Evolutionary conservation across 2,797 vertebrate species (phyloP), one percentile per base, ranked within the genome.

Genomic region (Chelon labrosus): DNA sequence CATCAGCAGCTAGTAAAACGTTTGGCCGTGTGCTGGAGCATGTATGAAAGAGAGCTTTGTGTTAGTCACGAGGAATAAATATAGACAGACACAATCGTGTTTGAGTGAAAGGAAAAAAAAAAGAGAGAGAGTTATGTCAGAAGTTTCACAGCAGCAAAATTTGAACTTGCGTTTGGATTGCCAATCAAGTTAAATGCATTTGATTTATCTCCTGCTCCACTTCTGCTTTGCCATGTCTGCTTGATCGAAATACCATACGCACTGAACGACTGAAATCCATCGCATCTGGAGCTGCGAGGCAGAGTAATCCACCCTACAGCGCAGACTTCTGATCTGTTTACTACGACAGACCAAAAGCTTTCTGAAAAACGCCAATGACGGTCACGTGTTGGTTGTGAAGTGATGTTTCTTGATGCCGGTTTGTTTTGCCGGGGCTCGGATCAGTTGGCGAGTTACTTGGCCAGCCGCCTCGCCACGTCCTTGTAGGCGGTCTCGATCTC

Each of bases 401-500:
- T 19, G 55, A 50, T 41, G 37, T 53, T 55, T n/a, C 8, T 62
- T 57, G 54, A 57, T 61, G 41, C n/a, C 41, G 5, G 50, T 70
- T 82, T 67, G 16, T 73, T 71, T 65, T 13, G 41, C 35, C 64
- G 0, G 51, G 1, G 54, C 5, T 77, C 0, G 4, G 68, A 44
- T 61, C 14, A 11, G 16, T 25, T 7, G 64, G 22, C 0, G 22
- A 14, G 56, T 85, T 96, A 96, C 80, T 96, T 95, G 92, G 93
- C 94, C 85, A 99, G 95, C 83, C 95, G 89, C 91, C 95, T 97
- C 70, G 96, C 97, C 79, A 99, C 97, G 0, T 98, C 98, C 13
- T 95, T 95, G 0, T 99, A 99, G 82, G 97, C 98, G 54, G 92
- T 87, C 92, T 99, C 98, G 0, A 99, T 98, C 89, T 99, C 98